A percentile compares a stretch with the other conserved stretches of the same genome.
Conservation (phyloP, 2,113 vertebrate species). For the Haplochromis vanheusdeni region DNA sequence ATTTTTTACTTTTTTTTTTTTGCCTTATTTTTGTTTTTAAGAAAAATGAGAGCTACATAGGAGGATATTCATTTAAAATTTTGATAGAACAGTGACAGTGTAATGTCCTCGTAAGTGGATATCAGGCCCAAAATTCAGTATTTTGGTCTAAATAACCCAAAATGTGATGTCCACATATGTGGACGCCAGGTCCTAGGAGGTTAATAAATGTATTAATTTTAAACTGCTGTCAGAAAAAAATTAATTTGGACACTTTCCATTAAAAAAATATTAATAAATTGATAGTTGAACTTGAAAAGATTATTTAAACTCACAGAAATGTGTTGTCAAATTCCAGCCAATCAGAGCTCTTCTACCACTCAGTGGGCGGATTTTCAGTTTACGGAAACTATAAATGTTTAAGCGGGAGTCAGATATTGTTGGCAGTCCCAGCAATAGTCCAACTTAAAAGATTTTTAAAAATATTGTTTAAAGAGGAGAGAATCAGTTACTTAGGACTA, state of each 20-base stretch:
- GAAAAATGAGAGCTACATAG: not conserved
- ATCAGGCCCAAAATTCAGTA: not conserved
- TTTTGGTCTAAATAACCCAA: not conserved
- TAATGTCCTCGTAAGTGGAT: not conserved
- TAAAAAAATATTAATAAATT: not conserved
- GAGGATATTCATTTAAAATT: rapidly evolving
- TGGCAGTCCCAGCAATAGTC: not conserved
- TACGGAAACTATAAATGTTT: not conserved
- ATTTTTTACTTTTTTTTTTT: not conserved
- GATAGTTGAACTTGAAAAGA: not conserved
- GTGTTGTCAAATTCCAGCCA: not conserved
- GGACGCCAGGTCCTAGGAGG: not conserved
- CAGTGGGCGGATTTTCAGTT: not conserved
- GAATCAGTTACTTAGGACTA: not conserved
- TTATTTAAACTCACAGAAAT: not conserved
- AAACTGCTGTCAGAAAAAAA: not conserved
- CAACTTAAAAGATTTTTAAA: not conserved
- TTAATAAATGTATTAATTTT: not conserved
- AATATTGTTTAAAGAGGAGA: not conserved
- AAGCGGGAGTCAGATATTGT: not conserved
- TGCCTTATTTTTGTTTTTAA: not conserved
- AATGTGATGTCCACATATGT: not conserved
- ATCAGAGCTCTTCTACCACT: not conserved
- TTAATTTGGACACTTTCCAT: not conserved
- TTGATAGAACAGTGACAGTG: rapidly evolving